A percentile compares a stretch with the other conserved stretches of the same genome.
Conservation (phyloP, 1,140 invertebrate genomes). For the Mylabris phalerata region DNA sequence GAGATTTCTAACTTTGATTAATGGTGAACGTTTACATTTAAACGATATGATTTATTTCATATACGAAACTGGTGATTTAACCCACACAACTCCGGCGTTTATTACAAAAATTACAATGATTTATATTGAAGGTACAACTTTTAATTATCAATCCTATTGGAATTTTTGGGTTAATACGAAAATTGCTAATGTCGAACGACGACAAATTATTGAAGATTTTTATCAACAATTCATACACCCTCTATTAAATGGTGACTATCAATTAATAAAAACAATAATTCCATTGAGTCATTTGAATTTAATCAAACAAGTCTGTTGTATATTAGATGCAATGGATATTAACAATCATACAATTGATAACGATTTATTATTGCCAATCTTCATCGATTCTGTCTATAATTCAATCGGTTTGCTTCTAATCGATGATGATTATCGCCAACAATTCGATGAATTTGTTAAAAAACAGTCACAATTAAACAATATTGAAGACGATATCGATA, state of each 20-base stretch:
- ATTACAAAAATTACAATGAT: conserved; percentile 90
- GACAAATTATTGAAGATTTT: conserved; percentile 49
- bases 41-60: conserved; percentile 73
- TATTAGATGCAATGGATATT: conserved; percentile 65
- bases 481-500: conserved; percentile 54
- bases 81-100: conserved; percentile 85
- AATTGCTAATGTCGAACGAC: conserved; percentile 38
- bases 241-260: conserved; percentile 57
- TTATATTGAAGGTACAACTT: conserved; percentile 78
- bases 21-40: conserved; percentile 81
- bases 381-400: conserved; percentile 72
- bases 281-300: conserved; percentile 79
- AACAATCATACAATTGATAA: conserved; percentile 32
- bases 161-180: conserved; percentile 60
- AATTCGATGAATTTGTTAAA: conserved; percentile 78
- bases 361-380: conserved; percentile 59
- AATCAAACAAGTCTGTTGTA: conserved; percentile 75
- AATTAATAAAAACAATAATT: conserved; percentile 67
- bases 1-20: conserved; percentile 77
- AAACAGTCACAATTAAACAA: conserved; percentile 61
- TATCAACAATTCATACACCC: conserved; percentile 71
- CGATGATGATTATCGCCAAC: conserved; percentile 51
- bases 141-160: conserved; percentile 82
- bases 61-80: conserved; percentile 85
- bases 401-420: conserved; percentile 74